phyloP scores from a whole-genome alignment of 1,140 invertebrate species.

The Nomia melanderi region DNA sequence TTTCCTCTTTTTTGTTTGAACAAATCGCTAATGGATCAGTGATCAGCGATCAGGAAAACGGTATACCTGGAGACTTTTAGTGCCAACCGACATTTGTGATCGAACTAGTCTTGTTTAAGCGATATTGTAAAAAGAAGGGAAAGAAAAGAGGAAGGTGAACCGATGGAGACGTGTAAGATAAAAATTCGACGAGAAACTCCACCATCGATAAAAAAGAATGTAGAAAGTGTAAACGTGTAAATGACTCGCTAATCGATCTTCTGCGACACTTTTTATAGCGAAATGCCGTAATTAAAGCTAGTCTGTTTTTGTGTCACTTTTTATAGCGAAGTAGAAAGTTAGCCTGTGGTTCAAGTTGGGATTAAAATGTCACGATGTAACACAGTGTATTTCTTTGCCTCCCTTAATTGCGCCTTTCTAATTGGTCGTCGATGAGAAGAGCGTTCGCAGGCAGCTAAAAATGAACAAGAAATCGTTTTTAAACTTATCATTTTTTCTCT shows the following conservation, averaged over 20 bases:
- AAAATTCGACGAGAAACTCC: background rate
- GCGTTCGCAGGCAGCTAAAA: no score
- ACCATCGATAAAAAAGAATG: background rate
- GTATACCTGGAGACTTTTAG: background rate
- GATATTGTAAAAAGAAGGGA: slow-evolving; percentile 1
- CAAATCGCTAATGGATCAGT: background rate
- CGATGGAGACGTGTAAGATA: background rate
- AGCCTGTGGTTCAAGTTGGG: slow-evolving; percentile 64
- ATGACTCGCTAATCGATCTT: slow-evolving; percentile 41
- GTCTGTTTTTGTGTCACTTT: slow-evolving; percentile 61
- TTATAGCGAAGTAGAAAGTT: slow-evolving; percentile 65
- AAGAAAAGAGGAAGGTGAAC: background rate
- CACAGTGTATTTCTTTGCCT: slow-evolving; percentile 17
- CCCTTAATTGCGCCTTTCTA: background rate
- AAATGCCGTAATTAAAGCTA: slow-evolving; percentile 55
- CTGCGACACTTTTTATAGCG: slow-evolving; percentile 60
- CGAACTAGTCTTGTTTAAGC: background rate
- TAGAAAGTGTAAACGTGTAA: slow-evolving; percentile 42
- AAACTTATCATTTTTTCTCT: no score
- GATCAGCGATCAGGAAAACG: background rate
- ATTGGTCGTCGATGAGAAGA: background rate
- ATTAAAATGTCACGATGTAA: slow-evolving; percentile 65
- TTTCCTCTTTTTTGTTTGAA: background rate
- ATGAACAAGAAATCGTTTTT: no score
- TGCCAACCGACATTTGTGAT: slow-evolving; percentile 5